Percentiles rank a stretch among this genome's conserved stretches.
These are phyloP conservation scores for Meghimatium bilineatum DNA, from an alignment of 2,888 invertebrate genomes.

Conservation along the genomic window DNA sequence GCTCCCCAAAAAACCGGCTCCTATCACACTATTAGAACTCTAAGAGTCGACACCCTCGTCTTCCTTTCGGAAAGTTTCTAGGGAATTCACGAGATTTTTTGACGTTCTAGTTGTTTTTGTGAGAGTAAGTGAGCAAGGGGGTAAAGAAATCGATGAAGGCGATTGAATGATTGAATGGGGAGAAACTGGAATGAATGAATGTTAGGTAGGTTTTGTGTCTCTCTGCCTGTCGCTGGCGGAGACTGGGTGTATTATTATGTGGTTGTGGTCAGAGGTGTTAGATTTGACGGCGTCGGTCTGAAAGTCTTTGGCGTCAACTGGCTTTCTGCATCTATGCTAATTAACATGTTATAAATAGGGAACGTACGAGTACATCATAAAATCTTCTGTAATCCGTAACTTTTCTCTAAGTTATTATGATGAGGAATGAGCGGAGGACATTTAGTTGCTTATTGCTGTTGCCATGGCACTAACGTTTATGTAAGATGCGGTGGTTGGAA, in stretches of 20 bases:
- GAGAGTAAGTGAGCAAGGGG: constrained; percentile 4
- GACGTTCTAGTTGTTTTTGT: constrained; percentile 14
- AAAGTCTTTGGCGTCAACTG: neutral
- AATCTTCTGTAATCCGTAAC: neutral
- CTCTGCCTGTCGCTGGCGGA: neutral
- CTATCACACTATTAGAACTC: constrained; percentile 4
- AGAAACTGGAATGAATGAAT: constrained; percentile 11
- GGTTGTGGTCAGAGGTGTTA: constrained; percentile 13
- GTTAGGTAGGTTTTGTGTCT: neutral
- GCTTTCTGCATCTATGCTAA: neutral
- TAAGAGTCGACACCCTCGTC: neutral
- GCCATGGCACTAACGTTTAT: too few relatives aligned
- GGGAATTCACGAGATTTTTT: neutral
- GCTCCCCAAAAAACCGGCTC: constrained; percentile 8
- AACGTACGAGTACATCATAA: neutral
- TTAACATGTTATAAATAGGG: constrained; percentile 2
- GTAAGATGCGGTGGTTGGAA: too few relatives aligned
- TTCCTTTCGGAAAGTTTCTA: neutral
- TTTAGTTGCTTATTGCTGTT: too few relatives aligned
- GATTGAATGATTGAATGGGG: constrained; percentile 17
- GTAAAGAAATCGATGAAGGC: constrained; percentile 20
- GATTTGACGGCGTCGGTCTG: neutral
- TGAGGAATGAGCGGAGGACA: too few relatives aligned
- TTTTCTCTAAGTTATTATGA: neutral
- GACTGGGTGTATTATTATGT: neutral